Conservation (phyloP, 1,140 invertebrate genomes). For the Argopecten irradians region DNA sequence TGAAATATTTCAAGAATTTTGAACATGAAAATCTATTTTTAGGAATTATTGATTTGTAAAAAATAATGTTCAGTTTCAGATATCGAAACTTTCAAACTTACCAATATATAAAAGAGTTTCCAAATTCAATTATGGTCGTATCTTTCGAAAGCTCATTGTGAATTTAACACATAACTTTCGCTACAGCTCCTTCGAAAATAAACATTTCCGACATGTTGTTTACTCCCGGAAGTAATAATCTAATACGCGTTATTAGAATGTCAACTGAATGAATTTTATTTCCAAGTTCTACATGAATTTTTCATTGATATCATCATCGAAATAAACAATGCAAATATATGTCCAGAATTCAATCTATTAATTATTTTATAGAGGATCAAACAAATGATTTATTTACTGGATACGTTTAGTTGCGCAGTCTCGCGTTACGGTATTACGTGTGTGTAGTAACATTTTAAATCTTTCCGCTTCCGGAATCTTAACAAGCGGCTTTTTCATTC, state of each 20-base stretch:
- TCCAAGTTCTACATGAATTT: background rate
- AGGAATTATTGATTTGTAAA: background rate
- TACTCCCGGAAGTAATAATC: background rate
- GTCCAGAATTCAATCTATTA: background rate
- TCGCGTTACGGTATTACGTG: background rate
- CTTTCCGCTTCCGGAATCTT: conserved; percentile 43
- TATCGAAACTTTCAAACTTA: background rate
- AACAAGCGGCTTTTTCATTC: conserved; percentile 2
- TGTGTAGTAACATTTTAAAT: background rate
- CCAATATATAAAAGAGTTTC: background rate
- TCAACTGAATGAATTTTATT: background rate
- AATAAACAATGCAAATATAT: background rate
- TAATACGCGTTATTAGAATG: background rate
- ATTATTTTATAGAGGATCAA: background rate
- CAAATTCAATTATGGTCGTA: background rate
- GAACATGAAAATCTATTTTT: background rate
- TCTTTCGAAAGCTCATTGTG: background rate
- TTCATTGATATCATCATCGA: background rate
- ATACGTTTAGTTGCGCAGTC: background rate
- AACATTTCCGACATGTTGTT: conserved; percentile 17
- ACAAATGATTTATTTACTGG: background rate
- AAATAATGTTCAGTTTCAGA: background rate
- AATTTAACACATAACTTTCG: background rate
- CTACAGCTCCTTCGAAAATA: background rate
- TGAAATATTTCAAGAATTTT: conserved; percentile 14